A percentile compares a stretch with the other conserved stretches of the same genome.
Conservation (phyloP, 2,113 vertebrate species). For the Acanthisitta chloris region DNA sequence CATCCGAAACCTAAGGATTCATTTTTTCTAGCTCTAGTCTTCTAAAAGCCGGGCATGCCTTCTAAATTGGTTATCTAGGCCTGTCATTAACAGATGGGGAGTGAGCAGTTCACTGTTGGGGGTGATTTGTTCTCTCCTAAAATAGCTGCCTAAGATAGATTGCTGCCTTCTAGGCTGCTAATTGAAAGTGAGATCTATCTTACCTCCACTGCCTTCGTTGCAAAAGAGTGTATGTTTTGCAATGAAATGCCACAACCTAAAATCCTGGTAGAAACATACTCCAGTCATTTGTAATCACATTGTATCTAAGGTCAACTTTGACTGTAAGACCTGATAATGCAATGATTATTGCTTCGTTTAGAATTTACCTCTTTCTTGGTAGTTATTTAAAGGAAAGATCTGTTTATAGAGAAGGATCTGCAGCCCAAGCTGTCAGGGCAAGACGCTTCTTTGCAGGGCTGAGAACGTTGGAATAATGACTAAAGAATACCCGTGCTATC, state of each 20-base stretch:
- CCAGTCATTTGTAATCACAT: accelerated
- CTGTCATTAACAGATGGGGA: constrained; percentile 61
- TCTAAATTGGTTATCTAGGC: constrained; percentile 33
- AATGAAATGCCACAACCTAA: background rate
- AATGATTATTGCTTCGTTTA: background rate
- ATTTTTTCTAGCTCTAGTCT: background rate
- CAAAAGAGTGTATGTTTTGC: background rate
- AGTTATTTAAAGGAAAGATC: background rate
- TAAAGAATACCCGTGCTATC: background rate
- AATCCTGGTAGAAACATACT: background rate
- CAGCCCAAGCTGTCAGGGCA: background rate
- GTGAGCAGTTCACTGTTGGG: constrained; percentile 24
- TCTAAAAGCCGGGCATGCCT: constrained; percentile 9
- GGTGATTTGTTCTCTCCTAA: constrained; percentile 49
- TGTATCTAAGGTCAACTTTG: background rate
- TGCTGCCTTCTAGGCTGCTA: background rate
- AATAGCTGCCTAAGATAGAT: constrained; percentile 52
- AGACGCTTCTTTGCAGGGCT: background rate
- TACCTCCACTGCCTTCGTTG: background rate
- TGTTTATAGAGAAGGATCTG: background rate
- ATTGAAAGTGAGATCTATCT: constrained; percentile 1
- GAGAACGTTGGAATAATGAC: background rate
- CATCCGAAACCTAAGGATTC: background rate
- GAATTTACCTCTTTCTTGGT: background rate
- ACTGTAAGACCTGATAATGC: background rate